phyloP scores from a whole-genome alignment of 2,797 vertebrate species.

The Eptatretus atami region DNA sequence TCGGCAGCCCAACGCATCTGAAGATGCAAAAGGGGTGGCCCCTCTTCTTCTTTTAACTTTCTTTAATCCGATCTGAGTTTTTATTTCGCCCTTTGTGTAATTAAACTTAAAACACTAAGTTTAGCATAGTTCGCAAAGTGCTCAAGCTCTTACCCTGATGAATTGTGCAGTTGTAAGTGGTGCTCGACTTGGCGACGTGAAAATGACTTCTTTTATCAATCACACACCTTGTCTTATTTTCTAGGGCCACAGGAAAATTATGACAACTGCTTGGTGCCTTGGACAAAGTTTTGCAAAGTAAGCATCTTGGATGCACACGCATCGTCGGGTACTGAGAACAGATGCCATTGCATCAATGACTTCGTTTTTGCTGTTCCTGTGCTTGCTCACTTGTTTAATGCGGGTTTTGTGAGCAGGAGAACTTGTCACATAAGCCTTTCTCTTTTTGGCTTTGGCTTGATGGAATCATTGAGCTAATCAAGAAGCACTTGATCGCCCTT shows the following conservation, averaged over 20 bases:
- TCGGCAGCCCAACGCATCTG: too few species aligned
- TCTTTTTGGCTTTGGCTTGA: constrained; percentile 95
- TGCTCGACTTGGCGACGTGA: too few species aligned
- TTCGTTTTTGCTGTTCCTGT: background rate
- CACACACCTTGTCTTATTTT: constrained; percentile 8
- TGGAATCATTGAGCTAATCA: constrained; percentile 75
- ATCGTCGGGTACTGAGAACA: background rate
- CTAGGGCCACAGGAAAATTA: constrained; percentile 27
- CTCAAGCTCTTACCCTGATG: too few species aligned
- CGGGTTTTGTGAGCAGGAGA: constrained; percentile 20
- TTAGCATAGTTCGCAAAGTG: too few species aligned
- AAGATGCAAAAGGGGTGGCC: too few species aligned
- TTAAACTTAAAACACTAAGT: too few species aligned
- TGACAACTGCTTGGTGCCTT: constrained; percentile 43
- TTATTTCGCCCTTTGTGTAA: too few species aligned
- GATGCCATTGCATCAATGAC: background rate
- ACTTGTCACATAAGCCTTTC: constrained; percentile 45
- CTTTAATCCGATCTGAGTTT: too few species aligned
- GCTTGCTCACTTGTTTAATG: background rate
- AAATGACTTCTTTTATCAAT: background rate
- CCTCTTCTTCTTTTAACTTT: too few species aligned
- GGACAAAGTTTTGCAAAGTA: constrained; percentile 87
- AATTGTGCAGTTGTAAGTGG: too few species aligned
- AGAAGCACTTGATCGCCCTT: constrained; percentile 45
- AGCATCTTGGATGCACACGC: constrained; percentile 6